phyloP scores from a whole-genome alignment of 2,888 invertebrate genomes.

The Ctena decussata region DNA sequence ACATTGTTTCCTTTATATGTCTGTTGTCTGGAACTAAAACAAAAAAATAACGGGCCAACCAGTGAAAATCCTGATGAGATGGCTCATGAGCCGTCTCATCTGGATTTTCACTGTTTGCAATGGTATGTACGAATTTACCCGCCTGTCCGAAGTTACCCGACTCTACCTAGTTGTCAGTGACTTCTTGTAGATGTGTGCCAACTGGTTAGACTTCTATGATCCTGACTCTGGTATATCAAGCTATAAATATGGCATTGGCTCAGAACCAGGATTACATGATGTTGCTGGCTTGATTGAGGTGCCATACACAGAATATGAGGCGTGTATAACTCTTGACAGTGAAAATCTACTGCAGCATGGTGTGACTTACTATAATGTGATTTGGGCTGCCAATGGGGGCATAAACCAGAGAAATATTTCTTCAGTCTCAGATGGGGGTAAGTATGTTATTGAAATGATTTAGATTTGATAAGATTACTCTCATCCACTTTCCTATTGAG shows the following conservation, averaged over 20 bases:
- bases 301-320: conserved; percentile 32
- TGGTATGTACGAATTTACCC: too few species aligned
- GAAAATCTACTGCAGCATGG: conserved; percentile 61
- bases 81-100: too few species aligned
- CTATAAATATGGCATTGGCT: conserved; percentile 66
- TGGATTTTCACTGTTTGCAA: too few species aligned
- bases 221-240: conserved; percentile 73
- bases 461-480: too few species aligned
- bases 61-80: too few species aligned
- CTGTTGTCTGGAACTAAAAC: too few species aligned
- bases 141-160: neutral
- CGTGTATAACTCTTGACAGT: conserved; percentile 58
- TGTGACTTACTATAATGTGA: conserved; percentile 60
- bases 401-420: conserved; percentile 71
- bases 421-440: conserved; percentile 70
- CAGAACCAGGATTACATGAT: conserved; percentile 40
- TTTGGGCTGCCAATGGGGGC: conserved; percentile 73
- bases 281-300: conserved; percentile 49
- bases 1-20: too few species aligned
- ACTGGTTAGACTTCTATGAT: conserved; percentile 76
- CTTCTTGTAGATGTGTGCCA: conserved; percentile 72
- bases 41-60: too few species aligned
- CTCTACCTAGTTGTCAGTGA: neutral
- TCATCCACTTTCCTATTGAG: too few species aligned
- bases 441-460: too few species aligned